These are phyloP conservation scores for Mesorhabditis sp. DNA, from an alignment of 2,888 invertebrate species.

Conservation along the genomic window DNA sequence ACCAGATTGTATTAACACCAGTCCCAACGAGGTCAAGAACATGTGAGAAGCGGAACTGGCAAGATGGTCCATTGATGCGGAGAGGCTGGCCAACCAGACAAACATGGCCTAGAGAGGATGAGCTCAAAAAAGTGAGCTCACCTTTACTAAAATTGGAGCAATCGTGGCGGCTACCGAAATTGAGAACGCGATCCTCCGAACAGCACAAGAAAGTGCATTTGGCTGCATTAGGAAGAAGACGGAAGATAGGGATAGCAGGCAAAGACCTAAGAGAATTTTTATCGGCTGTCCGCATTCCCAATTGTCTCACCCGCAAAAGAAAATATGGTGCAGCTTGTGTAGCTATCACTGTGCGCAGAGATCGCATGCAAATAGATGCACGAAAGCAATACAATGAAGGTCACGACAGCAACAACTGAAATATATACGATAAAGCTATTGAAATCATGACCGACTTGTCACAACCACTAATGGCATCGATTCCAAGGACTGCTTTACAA, in stretches of 20 bases:
- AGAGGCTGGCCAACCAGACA: neutral
- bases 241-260: slow-evolving; percentile 36
- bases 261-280: slow-evolving; percentile 20
- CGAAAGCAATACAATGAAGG: slow-evolving; percentile 39
- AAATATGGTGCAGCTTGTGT: slow-evolving; percentile 37
- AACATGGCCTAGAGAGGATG: neutral
- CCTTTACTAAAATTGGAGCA: slow-evolving; percentile 46
- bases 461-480: slow-evolving; percentile 36
- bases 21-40: neutral
- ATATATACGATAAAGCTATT: neutral
- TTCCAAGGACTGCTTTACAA: slow-evolving; percentile 27
- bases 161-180: slow-evolving; percentile 36
- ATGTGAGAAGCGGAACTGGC: neutral
- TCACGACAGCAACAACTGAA: slow-evolving; percentile 26
- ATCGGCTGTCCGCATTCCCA: neutral
- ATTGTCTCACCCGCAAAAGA: slow-evolving; percentile 27
- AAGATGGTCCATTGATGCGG: neutral
- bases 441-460: slow-evolving; percentile 21
- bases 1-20: slow-evolving; percentile 7
- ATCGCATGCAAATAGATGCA: slow-evolving; percentile 49
- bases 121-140: slow-evolving; percentile 3
- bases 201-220: slow-evolving; percentile 36
- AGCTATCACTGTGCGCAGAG: slow-evolving; percentile 27
- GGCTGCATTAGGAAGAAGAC: slow-evolving; percentile 46
- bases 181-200: slow-evolving; percentile 36